phyloP scores from a whole-genome alignment of 1,140 invertebrate species.

The Macrosteles quadrilineatus region DNA sequence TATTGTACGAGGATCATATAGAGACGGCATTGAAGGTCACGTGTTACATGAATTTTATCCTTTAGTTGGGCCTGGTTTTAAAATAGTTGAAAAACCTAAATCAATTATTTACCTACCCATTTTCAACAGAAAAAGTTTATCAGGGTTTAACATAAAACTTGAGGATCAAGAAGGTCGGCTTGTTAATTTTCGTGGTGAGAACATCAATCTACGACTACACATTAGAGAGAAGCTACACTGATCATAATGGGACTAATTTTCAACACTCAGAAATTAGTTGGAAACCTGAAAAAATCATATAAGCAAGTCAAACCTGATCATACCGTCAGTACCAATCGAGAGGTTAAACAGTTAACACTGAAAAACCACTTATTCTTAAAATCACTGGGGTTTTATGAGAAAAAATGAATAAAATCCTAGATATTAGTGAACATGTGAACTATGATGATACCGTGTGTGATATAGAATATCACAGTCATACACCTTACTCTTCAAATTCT shows the following conservation, averaged over 20 bases:
- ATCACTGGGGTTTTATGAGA: conserved; percentile 33
- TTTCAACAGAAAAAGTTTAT: neutral
- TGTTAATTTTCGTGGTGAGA: conserved; percentile 40
- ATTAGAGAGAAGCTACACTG: conserved; percentile 27
- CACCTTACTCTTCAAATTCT: conserved; percentile 46
- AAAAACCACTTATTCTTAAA: conserved; percentile 39
- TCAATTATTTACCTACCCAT: conserved; percentile 38
- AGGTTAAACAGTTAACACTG: conserved; percentile 32
- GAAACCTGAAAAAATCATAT: neutral
- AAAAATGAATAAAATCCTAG: conserved; percentile 38
- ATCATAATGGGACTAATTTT: conserved; percentile 8
- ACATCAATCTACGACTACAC: conserved; percentile 32
- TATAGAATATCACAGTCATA: conserved; percentile 46
- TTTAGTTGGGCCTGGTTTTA: conserved; percentile 42
- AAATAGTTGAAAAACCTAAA: conserved; percentile 43
- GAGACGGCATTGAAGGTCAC: conserved; percentile 42
- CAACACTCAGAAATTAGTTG: neutral
- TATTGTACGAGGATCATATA: conserved; percentile 40
- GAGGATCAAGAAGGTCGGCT: conserved; percentile 35
- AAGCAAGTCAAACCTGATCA: neutral
- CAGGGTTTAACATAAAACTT: conserved; percentile 37
- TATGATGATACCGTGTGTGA: conserved; percentile 45
- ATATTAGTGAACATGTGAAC: conserved; percentile 35
- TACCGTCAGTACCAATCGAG: neutral
- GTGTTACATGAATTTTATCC: conserved; percentile 46